Percentiles rank a stretch among this genome's conserved stretches.
Evolutionary conservation across 2,888 invertebrate species (phyloP).

Genomic region (Andrena fulva): DNA sequence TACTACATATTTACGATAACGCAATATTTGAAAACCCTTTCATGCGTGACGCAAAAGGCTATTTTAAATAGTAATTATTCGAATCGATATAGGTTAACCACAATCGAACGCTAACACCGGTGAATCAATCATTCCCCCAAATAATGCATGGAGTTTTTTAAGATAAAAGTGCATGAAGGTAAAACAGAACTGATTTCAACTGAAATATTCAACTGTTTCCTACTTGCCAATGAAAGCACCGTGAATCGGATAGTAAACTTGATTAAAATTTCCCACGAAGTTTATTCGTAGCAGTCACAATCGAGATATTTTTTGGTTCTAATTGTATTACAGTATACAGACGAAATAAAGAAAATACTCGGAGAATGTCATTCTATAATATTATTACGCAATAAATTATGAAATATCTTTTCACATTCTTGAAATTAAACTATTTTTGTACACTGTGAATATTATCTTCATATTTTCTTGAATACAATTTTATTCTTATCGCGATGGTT

Average conservation of each 20-base stretch:
- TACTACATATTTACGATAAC: neutral
- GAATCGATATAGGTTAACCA: slow-evolving; percentile 16
- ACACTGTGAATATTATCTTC: too few species aligned
- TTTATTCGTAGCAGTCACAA: neutral
- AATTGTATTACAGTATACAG: too few species aligned
- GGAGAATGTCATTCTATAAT: too few species aligned
- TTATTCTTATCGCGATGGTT: too few species aligned
- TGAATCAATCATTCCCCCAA: slow-evolving; percentile 27
- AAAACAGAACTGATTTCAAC: neutral
- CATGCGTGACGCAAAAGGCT: neutral
- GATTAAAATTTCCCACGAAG: neutral
- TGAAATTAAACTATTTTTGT: too few species aligned
- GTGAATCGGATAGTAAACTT: neutral
- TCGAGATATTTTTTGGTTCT: too few species aligned
- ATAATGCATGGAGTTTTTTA: slow-evolving; percentile 20
- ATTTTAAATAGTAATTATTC: slow-evolving; percentile 22
- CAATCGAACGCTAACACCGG: neutral
- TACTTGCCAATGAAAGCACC: neutral
- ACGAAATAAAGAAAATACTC: too few species aligned
- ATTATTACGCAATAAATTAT: too few species aligned
- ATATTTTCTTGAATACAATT: too few species aligned
- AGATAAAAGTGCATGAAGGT: neutral
- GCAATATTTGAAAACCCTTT: slow-evolving; percentile 9
- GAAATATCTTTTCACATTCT: too few species aligned
- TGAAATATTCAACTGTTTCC: neutral